Conservation (phyloP, 2,113 vertebrate species). For the Ophthalmolycus amberensis region DNA sequence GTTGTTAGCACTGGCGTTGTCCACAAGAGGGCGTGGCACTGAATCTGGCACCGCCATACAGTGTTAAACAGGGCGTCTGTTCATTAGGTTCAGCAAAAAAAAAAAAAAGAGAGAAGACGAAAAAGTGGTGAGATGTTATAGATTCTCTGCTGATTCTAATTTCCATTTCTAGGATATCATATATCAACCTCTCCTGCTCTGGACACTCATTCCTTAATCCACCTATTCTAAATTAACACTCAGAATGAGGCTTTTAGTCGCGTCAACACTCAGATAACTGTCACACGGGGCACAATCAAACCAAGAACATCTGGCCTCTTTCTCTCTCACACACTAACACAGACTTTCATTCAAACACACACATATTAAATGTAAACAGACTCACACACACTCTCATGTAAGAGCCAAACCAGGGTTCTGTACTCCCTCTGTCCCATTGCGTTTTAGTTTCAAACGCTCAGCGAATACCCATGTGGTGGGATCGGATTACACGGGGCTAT, state of each 20-base stretch:
- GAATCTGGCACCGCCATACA: constrained; percentile 73
- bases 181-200: constrained; percentile 41
- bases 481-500: constrained; percentile 79
- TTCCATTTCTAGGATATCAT: constrained; percentile 64
- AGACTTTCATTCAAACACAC: constrained; percentile 65
- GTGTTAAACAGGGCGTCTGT: constrained; percentile 76
- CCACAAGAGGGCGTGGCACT: constrained; percentile 75
- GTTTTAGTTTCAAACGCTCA: constrained; percentile 83
- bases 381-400: constrained; percentile 52
- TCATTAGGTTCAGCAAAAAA: constrained; percentile 41
- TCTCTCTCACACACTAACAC: constrained; percentile 57
- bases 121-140: constrained; percentile 40
- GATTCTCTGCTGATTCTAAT: constrained; percentile 45
- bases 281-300: constrained; percentile 72
- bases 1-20: constrained; percentile 67
- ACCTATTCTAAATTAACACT: constrained; percentile 62
- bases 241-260: constrained; percentile 69
- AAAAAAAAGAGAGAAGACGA: constrained; percentile 16
- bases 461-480: constrained; percentile 80
- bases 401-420: constrained; percentile 70
- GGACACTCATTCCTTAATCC: constrained; percentile 64
- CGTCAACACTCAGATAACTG: constrained; percentile 74
- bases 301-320: constrained; percentile 78
- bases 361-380: constrained; percentile 72
- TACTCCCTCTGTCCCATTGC: constrained; percentile 76